Percentiles rank a stretch among this genome's conserved stretches.
These are phyloP conservation scores for Saccostrea cuccullata DNA, from an alignment of 1,140 invertebrate genomes.

Conservation along the genomic window DNA sequence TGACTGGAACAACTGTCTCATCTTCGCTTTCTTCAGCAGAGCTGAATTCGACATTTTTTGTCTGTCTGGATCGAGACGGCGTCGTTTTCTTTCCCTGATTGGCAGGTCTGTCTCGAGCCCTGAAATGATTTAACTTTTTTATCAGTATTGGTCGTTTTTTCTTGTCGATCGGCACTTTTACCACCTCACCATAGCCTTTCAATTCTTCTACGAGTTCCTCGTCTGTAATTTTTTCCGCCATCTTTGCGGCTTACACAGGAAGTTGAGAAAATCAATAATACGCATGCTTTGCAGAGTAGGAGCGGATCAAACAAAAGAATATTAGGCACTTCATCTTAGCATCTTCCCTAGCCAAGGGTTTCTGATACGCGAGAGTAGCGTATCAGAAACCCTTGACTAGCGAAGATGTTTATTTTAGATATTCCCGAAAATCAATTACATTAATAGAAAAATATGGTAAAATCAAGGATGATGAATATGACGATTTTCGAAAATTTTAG, in stretches of 20 bases:
- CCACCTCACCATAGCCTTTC: slow-evolving; percentile 67
- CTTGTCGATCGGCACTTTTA: slow-evolving; percentile 71
- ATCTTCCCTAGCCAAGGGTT: too few relatives aligned
- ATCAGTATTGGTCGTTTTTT: slow-evolving; percentile 69
- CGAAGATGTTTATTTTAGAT: too few relatives aligned
- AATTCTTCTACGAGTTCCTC: slow-evolving; percentile 67
- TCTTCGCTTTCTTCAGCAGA: slow-evolving; percentile 60
- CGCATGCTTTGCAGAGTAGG: neutral
- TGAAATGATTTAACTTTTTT: slow-evolving; percentile 74
- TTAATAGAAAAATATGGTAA: neutral
- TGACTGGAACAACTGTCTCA: slow-evolving; percentile 46
- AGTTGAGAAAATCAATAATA: neutral
- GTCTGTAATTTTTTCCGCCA: slow-evolving; percentile 72
- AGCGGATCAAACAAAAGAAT: slow-evolving; percentile 21
- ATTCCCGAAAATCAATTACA: too few relatives aligned
- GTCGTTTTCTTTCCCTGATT: slow-evolving; percentile 50
- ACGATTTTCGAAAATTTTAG: neutral
- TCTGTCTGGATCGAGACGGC: slow-evolving; percentile 44
- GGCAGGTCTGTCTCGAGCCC: slow-evolving; percentile 58
- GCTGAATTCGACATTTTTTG: slow-evolving; percentile 52
- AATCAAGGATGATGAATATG: neutral
- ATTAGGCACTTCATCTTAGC: too few relatives aligned
- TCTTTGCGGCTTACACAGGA: slow-evolving; percentile 56
- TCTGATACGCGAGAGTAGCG: too few relatives aligned
- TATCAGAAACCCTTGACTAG: too few relatives aligned